Percentiles rank a stretch among this genome's conserved stretches.
Evolutionary conservation across 2,113 vertebrate genomes (phyloP).

Genomic region (Stegastes partitus): DNA sequence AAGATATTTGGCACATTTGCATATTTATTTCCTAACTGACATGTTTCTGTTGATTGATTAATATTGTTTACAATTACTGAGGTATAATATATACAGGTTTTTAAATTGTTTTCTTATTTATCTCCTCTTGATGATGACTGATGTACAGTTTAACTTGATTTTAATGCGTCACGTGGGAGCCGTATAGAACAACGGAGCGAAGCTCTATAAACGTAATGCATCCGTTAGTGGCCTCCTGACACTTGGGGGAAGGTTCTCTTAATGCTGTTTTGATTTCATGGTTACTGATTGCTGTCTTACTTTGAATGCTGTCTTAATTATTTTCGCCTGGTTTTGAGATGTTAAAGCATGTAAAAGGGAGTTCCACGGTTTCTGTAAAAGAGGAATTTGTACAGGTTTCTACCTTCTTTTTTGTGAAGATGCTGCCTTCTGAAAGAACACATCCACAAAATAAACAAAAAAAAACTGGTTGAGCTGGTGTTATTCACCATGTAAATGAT

Average conservation of each 20-base stretch:
- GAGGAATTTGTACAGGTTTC: slow-evolving; percentile 28
- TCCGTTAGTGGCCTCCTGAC: slow-evolving; percentile 24
- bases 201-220: slow-evolving; percentile 21
- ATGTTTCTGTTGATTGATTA: background rate
- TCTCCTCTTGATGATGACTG: slow-evolving; percentile 36
- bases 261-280: slow-evolving; percentile 19
- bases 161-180: slow-evolving; percentile 30
- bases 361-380: background rate
- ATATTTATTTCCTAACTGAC: background rate
- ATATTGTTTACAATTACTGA: slow-evolving; percentile 39
- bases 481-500: background rate
- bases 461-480: background rate
- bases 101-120: background rate
- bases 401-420: slow-evolving; percentile 34
- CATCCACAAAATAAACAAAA: slow-evolving; percentile 54
- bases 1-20: background rate
- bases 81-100: accelerated
- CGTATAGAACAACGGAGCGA: slow-evolving; percentile 27
- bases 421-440: slow-evolving; percentile 2
- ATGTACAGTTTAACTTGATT: slow-evolving; percentile 27
- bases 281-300: background rate
- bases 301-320: slow-evolving; percentile 12
- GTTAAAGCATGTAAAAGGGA: background rate
- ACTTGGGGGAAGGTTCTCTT: background rate
- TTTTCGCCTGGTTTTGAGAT: slow-evolving; percentile 11